Evolutionary conservation across 2,113 vertebrate genomes (phyloP), one percentile per base, ranked within the genome.

Genomic region (Oncorhynchus gorbuscha): DNA sequence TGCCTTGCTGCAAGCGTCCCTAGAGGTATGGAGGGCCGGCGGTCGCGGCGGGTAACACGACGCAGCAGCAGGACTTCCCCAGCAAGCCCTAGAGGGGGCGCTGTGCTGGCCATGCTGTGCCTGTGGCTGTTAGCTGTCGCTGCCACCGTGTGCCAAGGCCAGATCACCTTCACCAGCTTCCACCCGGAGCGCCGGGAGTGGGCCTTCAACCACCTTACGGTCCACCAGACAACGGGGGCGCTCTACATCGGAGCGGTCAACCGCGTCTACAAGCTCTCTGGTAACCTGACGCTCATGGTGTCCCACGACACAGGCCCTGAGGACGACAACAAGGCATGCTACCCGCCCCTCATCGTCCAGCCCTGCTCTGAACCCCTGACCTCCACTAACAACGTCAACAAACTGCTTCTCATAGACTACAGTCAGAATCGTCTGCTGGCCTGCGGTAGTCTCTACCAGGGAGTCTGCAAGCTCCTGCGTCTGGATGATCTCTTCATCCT

Each of bases 311-410:
- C 97, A 0, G 98, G 98, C 3, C 98, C 98, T 0, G 96, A 97
- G 80, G 96, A 99, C 69, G 98, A 99, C 93, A 99, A 99, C 92
- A 99, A 97, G 74, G 96, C 97, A 12, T 99, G 98, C 86, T 99
- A 99, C 89, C 98, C 98, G 0, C 98, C 98, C 1, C 95, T 98
- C 55, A 99, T 97, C 0, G 98, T 99, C 22, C 98, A 99, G 90
- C 97, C 98, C 0, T 99, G 98, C 88, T 91, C 92, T 0, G 98
- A 99, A 89, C 92, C 95, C 3, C 95, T 99, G 45, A 96, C 96
- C 2, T 92, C 96, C 18, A 99, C 98, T 87, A 95, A 98, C 92
- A 99, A 99, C 0, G 96, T 99, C 87, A 99, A 99, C 94, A 99
- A 99, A 89, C 95, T 99, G 76, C 94, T 99, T 9, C 94, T 99